Evolutionary conservation across 2,113 vertebrate genomes (phyloP).

Genomic region (Dasypus novemcinctus): DNA sequence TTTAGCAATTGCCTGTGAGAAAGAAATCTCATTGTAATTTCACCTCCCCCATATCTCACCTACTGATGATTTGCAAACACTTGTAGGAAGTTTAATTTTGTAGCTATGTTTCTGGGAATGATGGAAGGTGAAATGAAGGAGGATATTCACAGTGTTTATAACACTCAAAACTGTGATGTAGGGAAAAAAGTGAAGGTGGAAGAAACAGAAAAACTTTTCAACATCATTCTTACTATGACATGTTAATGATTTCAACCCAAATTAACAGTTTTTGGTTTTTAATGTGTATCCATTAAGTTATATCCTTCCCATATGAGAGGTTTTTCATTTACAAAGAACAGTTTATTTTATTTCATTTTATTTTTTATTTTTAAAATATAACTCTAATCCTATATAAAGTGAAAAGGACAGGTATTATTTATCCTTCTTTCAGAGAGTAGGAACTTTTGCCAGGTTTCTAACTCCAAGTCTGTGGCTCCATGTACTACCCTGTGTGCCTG

Average conservation of each 20-base stretch:
- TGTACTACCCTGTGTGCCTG: too few relatives aligned
- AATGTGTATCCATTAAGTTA: neutral
- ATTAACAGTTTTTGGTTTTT: neutral
- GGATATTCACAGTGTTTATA: neutral
- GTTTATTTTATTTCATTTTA: neutral
- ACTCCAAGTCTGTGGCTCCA: neutral
- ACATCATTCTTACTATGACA: neutral
- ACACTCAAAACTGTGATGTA: neutral
- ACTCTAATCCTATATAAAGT: neutral
- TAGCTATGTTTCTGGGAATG: neutral
- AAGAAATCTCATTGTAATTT: neutral
- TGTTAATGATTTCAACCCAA: neutral
- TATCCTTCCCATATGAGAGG: neutral
- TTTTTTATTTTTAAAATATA: neutral
- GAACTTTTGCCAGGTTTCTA: neutral
- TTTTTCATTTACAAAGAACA: neutral
- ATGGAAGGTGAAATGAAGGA: neutral
- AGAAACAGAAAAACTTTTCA: neutral
- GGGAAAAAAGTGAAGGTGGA: accelerated
- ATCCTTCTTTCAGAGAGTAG: neutral
- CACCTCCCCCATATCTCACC: neutral
- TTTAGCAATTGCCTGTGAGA: neutral
- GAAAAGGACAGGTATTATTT: neutral
- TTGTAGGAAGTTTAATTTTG: neutral
- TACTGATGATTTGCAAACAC: neutral